Percentiles rank a stretch among this genome's conserved stretches.
Evolutionary conservation across 2,113 vertebrate genomes (phyloP).

Genomic region (Turdus rufiventris): DNA sequence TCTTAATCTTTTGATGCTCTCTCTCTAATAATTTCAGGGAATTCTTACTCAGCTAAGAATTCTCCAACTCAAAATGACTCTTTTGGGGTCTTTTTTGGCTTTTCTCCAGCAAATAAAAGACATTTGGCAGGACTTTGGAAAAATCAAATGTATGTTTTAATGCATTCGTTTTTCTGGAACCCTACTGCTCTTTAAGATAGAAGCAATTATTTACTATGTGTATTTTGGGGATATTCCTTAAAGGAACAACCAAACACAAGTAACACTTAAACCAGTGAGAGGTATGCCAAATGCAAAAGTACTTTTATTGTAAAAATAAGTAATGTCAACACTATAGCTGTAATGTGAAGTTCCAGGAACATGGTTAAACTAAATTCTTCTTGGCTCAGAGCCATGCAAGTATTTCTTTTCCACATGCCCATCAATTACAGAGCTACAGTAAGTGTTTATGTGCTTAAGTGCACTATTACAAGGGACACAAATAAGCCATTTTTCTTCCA

Average conservation of each 20-base stretch:
- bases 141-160: not conserved
- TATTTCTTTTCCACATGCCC: conserved; percentile 13
- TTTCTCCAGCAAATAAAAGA: not conserved
- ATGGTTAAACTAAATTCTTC: not conserved
- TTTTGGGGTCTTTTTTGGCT: not conserved
- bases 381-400: not conserved
- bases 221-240: not conserved
- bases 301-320: conserved; percentile 3
- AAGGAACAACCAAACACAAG: not conserved
- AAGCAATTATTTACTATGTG: not conserved
- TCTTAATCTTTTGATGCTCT: not conserved
- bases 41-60: not conserved
- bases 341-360: conserved; percentile 35
- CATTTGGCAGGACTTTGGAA: not conserved
- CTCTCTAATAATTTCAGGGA: not conserved
- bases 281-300: not conserved
- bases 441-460: conserved; percentile 31
- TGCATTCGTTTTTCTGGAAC: not conserved
- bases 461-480: not conserved
- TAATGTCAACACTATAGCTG: not conserved
- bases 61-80: not conserved
- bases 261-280: not conserved
- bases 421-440: conserved; percentile 13
- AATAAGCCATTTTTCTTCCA: conserved; percentile 23
- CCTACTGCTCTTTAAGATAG: not conserved